Evolutionary conservation across 2,888 invertebrate genomes (phyloP).

Genomic region (Tenthredo amoena): DNA sequence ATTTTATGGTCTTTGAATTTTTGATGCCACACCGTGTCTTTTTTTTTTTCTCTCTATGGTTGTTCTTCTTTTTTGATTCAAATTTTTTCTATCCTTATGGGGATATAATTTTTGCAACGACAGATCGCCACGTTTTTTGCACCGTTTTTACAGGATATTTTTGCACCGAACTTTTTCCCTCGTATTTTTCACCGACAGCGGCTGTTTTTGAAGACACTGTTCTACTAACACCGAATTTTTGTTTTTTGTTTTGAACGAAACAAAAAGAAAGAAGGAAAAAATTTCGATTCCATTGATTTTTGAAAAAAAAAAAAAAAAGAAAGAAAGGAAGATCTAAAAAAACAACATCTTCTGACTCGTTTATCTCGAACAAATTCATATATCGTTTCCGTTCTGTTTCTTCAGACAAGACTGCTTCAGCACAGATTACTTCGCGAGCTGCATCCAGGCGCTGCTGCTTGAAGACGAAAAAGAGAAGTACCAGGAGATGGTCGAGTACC

Average conservation of each 20-base stretch:
- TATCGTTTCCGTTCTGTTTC: slow-evolving; percentile 67
- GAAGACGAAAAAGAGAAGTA: slow-evolving; percentile 88
- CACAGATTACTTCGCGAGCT: slow-evolving; percentile 89
- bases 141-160: slow-evolving; percentile 11
- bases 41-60: neutral
- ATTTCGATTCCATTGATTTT: neutral
- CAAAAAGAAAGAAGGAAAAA: neutral
- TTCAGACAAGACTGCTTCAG: slow-evolving; percentile 89
- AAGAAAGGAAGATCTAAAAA: neutral
- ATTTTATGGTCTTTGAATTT: neutral
- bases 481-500: slow-evolving; percentile 89
- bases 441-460: slow-evolving; percentile 89
- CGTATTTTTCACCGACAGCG: slow-evolving; percentile 9
- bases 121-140: neutral
- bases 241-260: neutral
- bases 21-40: neutral
- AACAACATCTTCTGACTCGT: neutral
- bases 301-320: neutral
- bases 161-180: neutral
- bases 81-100: neutral
- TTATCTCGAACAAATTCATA: slow-evolving; percentile 29
- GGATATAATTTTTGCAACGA: slow-evolving; percentile 9
- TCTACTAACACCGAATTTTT: slow-evolving; percentile 32
- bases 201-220: slow-evolving; percentile 20
- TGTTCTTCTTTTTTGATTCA: slow-evolving; percentile 2